A percentile compares a stretch with the other conserved stretches of the same genome.
phyloP scores from a whole-genome alignment of 2,797 vertebrate genomes.

The Falco berigora region DNA sequence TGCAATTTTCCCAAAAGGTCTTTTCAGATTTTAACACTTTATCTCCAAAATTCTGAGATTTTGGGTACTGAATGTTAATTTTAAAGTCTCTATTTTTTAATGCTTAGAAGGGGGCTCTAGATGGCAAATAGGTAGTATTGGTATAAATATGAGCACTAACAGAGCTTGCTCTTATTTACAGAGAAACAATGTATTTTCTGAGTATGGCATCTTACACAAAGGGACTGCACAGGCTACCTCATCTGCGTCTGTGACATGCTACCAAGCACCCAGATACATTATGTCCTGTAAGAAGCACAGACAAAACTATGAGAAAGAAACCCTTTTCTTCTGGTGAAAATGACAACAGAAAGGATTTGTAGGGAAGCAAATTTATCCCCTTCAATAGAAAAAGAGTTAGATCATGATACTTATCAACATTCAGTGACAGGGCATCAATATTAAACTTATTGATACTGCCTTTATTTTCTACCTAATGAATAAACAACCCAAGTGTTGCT shows the following conservation, averaged over 20 bases:
- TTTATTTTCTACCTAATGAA: neutral
- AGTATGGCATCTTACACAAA: neutral
- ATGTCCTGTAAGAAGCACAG: neutral
- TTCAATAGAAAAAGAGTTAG: neutral
- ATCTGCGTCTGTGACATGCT: neutral
- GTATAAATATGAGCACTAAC: neutral
- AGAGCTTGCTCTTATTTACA: neutral
- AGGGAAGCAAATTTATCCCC: neutral
- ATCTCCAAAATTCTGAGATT: neutral
- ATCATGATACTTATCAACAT: neutral
- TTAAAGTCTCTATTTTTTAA: neutral
- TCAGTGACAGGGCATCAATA: neutral
- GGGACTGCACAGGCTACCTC: neutral
- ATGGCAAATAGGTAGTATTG: neutral
- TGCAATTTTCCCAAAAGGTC: neutral
- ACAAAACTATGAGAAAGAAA: neutral
- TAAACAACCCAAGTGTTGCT: neutral
- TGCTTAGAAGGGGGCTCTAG: neutral
- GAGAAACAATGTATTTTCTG: neutral
- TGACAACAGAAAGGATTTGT: neutral
- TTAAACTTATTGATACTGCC: neutral
- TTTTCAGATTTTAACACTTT: slow-evolving; percentile 2
- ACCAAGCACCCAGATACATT: neutral
- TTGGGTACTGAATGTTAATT: neutral
- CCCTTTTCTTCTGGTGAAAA: neutral